Conservation (phyloP, 2,113 vertebrate species). For the Manacus vitellinus region DNA sequence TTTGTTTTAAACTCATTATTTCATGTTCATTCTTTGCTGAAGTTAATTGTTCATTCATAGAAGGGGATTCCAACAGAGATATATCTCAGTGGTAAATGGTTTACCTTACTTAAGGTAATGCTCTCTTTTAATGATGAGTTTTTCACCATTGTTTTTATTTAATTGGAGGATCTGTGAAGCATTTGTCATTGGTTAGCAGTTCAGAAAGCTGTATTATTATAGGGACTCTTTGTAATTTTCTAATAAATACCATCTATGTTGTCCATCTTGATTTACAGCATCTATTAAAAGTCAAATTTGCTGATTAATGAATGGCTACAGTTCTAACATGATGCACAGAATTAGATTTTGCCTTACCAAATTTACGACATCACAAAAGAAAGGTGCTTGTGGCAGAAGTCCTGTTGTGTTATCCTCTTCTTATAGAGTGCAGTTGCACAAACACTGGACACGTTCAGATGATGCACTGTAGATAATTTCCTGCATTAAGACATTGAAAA, state of each 20-base stretch:
- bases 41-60: neutral
- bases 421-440: neutral
- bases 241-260: neutral
- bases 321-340: neutral
- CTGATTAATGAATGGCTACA: neutral
- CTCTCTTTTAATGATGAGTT: neutral
- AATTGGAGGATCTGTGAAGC: neutral
- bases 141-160: neutral
- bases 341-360: neutral
- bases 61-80: neutral
- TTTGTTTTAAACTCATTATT: neutral
- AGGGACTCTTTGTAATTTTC: neutral
- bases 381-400: neutral
- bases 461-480: neutral
- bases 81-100: neutral
- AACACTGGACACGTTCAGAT: neutral
- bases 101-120: neutral
- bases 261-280: neutral
- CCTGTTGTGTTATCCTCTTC: neutral
- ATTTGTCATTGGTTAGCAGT: neutral
- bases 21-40: neutral
- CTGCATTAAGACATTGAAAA: neutral
- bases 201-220: neutral
- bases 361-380: neutral
- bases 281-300: neutral